Evolutionary conservation across 2,888 invertebrate species (phyloP).

Genomic region (Sphaeridia pumilis): DNA sequence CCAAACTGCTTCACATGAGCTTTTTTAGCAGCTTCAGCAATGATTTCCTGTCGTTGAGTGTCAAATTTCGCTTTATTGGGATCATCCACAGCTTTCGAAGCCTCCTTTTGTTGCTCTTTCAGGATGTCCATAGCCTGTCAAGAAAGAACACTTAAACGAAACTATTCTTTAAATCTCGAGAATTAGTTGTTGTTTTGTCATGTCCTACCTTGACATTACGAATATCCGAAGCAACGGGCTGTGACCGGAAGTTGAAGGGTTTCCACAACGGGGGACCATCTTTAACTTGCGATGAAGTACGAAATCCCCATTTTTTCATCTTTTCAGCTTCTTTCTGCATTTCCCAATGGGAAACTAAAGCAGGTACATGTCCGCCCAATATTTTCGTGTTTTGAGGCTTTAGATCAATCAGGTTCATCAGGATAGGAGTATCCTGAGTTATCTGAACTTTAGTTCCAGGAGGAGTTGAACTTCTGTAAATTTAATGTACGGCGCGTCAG

Average conservation of each 20-base stretch:
- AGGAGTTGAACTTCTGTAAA: conserved; percentile 10
- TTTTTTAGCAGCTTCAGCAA: conserved; percentile 25
- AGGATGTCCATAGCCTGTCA: conserved; percentile 30
- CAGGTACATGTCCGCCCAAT: conserved; percentile 27
- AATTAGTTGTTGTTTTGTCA: neutral
- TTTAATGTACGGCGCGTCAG: too few relatives aligned
- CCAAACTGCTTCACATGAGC: conserved; percentile 18
- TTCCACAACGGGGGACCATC: conserved; percentile 15
- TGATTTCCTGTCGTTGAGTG: conserved; percentile 26
- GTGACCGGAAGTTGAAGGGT: conserved; percentile 7
- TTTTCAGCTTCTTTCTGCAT: conserved; percentile 24
- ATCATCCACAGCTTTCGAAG: conserved; percentile 11
- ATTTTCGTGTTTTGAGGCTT: conserved; percentile 11
- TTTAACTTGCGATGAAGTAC: neutral
- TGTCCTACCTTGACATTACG: conserved; percentile 11
- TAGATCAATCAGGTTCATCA: conserved; percentile 1
- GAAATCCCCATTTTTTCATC: conserved; percentile 28
- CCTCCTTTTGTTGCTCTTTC: conserved; percentile 28
- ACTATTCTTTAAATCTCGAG: neutral
- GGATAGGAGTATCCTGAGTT: conserved; percentile 8
- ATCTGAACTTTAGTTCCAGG: conserved; percentile 14
- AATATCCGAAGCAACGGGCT: neutral
- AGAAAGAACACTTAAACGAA: neutral
- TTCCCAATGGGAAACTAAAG: conserved; percentile 29
- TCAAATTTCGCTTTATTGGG: conserved; percentile 27